phyloP scores from a whole-genome alignment of 1,140 invertebrate genomes.

The Drosophila quadrilineata region DNA sequence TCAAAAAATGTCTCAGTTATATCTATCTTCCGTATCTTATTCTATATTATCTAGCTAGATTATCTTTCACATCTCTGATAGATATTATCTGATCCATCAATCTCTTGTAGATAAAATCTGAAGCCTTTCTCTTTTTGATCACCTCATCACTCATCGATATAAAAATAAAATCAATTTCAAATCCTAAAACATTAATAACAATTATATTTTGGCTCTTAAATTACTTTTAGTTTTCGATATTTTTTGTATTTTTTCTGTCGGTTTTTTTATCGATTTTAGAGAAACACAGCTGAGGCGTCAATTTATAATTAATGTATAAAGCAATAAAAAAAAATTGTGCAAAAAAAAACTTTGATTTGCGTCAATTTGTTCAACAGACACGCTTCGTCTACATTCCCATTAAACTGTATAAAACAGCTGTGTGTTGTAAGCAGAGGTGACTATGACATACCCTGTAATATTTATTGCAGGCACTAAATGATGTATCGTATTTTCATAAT shows the following conservation, averaged over 20 bases:
- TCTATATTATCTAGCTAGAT: no score
- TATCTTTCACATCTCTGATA: no score
- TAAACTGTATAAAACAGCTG: no score
- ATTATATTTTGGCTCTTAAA: conserved; percentile 27
- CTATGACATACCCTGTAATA: neutral
- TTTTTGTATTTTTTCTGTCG: neutral
- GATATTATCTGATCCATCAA: neutral
- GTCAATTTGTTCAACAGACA: conserved; percentile 59
- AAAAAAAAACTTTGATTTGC: conserved; percentile 38
- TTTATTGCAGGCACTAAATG: no score
- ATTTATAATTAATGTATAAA: conserved; percentile 61
- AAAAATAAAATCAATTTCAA: conserved; percentile 46
- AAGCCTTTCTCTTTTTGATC: neutral
- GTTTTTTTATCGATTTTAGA: neutral
- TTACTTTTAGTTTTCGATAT: conserved; percentile 5
- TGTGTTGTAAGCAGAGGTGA: neutral
- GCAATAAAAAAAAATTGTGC: conserved; percentile 18
- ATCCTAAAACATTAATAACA: conserved; percentile 24
- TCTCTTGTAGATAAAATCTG: neutral
- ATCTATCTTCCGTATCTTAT: no score
- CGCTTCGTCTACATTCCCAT: conserved; percentile 31
- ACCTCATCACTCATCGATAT: conserved; percentile 50
- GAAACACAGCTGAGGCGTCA: conserved; percentile 4
- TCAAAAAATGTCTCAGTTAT: no score
- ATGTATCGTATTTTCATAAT: no score